A percentile compares a stretch with the other conserved stretches of the same genome.
Evolutionary conservation across 1,140 invertebrate genomes (phyloP).

Genomic region (Drosophila athabasca): DNA sequence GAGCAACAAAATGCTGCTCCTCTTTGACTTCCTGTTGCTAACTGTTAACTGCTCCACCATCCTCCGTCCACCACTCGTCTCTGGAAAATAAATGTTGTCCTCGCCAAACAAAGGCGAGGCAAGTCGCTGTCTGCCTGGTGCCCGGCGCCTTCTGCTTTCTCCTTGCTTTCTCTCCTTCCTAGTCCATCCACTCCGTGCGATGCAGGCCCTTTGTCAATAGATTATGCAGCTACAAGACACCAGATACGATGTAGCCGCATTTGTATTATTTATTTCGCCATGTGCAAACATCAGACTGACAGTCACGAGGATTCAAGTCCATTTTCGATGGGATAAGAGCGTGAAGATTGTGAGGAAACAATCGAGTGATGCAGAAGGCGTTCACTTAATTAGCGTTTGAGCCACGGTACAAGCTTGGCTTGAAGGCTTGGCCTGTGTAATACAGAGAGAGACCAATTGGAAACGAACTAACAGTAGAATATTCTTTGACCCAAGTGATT

Average conservation of each 20-base stretch:
- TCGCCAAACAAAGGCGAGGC: slow-evolving; percentile 70
- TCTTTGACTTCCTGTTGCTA: slow-evolving; percentile 4
- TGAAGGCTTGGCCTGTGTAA: too few relatives aligned
- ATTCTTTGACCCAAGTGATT: too few relatives aligned
- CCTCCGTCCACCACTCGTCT: slow-evolving; percentile 1
- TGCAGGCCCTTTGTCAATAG: slow-evolving; percentile 65
- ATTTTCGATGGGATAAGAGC: not conserved
- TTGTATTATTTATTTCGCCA: slow-evolving; percentile 50
- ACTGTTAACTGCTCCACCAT: not conserved
- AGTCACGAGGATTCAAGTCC: too few relatives aligned
- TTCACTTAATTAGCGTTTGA: too few relatives aligned
- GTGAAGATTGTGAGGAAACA: not conserved
- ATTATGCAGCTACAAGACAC: slow-evolving; percentile 63
- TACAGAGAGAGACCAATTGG: too few relatives aligned
- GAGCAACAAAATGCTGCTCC: slow-evolving; percentile 30
- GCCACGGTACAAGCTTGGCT: too few relatives aligned
- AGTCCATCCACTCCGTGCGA: slow-evolving; percentile 1
- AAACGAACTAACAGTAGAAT: too few relatives aligned
- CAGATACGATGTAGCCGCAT: slow-evolving; percentile 21
- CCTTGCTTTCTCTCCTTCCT: not conserved
- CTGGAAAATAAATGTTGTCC: slow-evolving; percentile 67
- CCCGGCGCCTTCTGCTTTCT: not conserved
- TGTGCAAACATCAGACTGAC: not conserved
- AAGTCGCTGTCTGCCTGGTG: slow-evolving; percentile 1
- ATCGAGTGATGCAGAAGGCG: too few relatives aligned